Evolutionary conservation across 2,113 vertebrate genomes (phyloP).

Genomic region (Sarotherodon lohbergeri): DNA sequence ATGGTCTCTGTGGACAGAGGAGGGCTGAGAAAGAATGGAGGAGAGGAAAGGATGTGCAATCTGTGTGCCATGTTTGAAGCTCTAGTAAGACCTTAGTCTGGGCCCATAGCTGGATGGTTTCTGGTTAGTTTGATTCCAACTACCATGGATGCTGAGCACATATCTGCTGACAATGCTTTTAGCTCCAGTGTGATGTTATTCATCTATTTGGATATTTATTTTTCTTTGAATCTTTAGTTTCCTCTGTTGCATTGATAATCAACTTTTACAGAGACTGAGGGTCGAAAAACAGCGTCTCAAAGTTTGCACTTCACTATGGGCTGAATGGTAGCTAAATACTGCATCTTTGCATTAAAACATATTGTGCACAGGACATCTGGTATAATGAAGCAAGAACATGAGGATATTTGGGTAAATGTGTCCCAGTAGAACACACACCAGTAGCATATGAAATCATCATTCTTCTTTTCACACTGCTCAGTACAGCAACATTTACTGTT

Average conservation of each 20-base stretch:
- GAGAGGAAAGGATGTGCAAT: not conserved
- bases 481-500: not conserved
- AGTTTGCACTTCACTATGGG: not conserved
- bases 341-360: not conserved
- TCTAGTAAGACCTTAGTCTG: not conserved
- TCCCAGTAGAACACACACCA: not conserved
- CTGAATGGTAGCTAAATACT: not conserved
- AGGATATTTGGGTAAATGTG: not conserved
- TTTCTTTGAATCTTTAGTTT: not conserved
- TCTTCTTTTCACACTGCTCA: not conserved
- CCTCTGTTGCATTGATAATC: not conserved
- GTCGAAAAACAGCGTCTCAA: fast-evolving
- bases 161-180: not conserved
- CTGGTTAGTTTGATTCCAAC: not conserved
- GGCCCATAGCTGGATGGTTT: not conserved
- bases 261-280: not conserved
- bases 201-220: not conserved
- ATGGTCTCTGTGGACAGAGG: slow-evolving; percentile 71
- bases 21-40: slow-evolving; percentile 14
- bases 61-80: not conserved
- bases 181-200: not conserved
- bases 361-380: not conserved
- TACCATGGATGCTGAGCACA: not conserved
- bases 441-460: not conserved
- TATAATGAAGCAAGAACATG: not conserved